Conservation (phyloP, 2,113 vertebrate genomes). For the Boulengeromyrus knoepffleri region DNA sequence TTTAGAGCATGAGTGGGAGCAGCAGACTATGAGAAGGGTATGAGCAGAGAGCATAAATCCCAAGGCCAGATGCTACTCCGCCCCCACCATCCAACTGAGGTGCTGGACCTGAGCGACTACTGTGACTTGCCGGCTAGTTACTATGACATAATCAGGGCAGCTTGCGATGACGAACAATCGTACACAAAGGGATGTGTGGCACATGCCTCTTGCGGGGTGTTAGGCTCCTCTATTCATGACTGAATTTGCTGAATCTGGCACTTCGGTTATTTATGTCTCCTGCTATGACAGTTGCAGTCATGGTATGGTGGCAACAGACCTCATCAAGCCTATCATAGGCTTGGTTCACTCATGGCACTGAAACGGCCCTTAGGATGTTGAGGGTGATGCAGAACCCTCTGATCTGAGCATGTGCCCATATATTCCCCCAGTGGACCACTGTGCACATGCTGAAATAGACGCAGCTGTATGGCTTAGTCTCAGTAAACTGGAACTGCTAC, state of each 20-base stretch:
- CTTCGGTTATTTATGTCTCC: neutral
- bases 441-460: neutral
- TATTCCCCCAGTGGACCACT: neutral
- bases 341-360: neutral
- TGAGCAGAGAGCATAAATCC: neutral
- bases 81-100: neutral
- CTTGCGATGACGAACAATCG: neutral
- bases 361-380: neutral
- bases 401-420: neutral
- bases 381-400: neutral
- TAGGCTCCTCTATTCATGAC: neutral
- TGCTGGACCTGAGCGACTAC: neutral
- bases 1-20: neutral
- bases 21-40: neutral
- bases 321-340: neutral
- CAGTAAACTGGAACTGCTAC: neutral
- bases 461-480: no score
- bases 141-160: neutral
- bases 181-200: neutral
- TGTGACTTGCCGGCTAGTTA: neutral
- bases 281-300: neutral
- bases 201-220: neutral
- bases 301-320: neutral
- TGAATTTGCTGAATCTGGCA: neutral
- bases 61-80: neutral